Conservation (phyloP, 2,797 vertebrate genomes). For the Sebastes cheni region DNA sequence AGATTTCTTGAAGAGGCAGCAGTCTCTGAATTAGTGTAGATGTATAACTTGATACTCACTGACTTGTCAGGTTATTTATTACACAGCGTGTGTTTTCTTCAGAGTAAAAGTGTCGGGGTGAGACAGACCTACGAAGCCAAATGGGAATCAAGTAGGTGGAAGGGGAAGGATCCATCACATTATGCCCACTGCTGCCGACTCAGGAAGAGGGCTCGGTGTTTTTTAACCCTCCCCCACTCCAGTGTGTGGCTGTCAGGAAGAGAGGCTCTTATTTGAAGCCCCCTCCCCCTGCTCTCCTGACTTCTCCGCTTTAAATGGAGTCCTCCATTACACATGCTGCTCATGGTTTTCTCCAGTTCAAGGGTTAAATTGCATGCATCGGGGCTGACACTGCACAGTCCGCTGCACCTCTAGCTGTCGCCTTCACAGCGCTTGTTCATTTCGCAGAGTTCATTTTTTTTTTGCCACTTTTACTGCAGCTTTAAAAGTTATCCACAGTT, state of each 20-base stretch:
- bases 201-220: constrained; percentile 61
- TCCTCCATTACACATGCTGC: constrained; percentile 67
- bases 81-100: neutral
- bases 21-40: neutral
- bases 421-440: neutral
- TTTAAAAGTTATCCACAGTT: neutral
- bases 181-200: constrained; percentile 47
- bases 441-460: neutral
- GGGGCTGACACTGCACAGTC: constrained; percentile 18
- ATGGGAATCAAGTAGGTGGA: constrained; percentile 19
- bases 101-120: constrained; percentile 2
- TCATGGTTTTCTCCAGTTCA: constrained; percentile 54
- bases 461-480: neutral
- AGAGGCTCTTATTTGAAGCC: constrained; percentile 57
- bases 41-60: constrained; percentile 8
- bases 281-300: constrained; percentile 66
- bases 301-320: constrained; percentile 68
- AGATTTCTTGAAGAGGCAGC: constrained; percentile 22
- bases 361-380: constrained; percentile 50
- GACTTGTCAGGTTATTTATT: neutral
- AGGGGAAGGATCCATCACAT: constrained; percentile 54
- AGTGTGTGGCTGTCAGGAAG: constrained; percentile 67
- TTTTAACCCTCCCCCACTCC: constrained; percentile 70
- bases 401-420: neutral
- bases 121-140: neutral